Evolutionary conservation across 2,888 invertebrate species (phyloP).

Genomic region (Hylaea fasciaria): DNA sequence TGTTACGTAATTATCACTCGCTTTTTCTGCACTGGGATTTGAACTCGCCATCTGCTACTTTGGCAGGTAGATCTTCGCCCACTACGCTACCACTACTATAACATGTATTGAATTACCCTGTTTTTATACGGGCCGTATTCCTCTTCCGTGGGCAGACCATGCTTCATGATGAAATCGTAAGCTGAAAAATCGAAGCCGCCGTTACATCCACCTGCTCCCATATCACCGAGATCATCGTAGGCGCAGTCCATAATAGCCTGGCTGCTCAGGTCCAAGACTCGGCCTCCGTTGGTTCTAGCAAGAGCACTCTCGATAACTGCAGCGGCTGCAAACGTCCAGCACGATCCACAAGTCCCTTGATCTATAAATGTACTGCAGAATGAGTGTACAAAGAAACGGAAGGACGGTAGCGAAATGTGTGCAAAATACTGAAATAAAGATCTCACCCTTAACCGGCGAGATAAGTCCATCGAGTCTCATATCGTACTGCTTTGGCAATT

Average conservation of each 20-base stretch:
- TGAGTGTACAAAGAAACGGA: too few species aligned
- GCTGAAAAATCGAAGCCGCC: constrained; percentile 95
- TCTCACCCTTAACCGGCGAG: constrained; percentile 60
- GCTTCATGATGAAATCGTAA: constrained; percentile 94
- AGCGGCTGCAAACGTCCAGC: constrained; percentile 67
- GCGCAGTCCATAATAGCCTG: constrained; percentile 71
- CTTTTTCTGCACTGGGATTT: too few species aligned
- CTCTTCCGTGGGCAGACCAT: constrained; percentile 91
- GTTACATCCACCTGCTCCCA: constrained; percentile 93
- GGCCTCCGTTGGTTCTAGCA: constrained; percentile 62
- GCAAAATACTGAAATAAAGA: too few species aligned
- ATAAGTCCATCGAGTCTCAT: constrained; percentile 59
- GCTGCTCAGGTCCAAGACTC: constrained; percentile 62
- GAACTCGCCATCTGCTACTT: too few species aligned
- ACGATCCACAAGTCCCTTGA: constrained; percentile 55
- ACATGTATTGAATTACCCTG: too few species aligned
- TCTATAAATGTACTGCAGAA: background rate
- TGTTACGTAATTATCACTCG: too few species aligned
- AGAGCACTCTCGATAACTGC: constrained; percentile 66
- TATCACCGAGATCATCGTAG: constrained; percentile 69
- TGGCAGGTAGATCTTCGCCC: too few species aligned
- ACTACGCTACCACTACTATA: too few species aligned
- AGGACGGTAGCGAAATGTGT: too few species aligned
- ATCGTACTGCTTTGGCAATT: constrained; percentile 61
- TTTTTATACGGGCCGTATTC: constrained; percentile 95